phyloP scores from a whole-genome alignment of 35 echinoderm and acorn worm genomes.

The Chiridota heheva region DNA sequence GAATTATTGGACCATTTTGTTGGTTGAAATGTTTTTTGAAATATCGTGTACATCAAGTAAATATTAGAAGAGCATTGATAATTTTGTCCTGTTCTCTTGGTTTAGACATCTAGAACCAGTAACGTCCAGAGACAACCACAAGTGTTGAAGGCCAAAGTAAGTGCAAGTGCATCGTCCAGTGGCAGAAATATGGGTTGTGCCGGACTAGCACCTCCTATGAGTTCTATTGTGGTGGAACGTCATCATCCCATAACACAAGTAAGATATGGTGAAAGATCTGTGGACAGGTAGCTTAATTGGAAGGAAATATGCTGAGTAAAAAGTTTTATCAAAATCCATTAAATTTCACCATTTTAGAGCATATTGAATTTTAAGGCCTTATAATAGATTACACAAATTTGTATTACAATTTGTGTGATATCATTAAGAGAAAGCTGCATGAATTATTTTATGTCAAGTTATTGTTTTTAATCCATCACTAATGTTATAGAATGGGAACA shows the following conservation, averaged over 20 bases:
- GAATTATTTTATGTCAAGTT: not conserved
- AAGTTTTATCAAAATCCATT: not conserved
- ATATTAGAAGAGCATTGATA: not conserved
- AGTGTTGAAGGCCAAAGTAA: slow-evolving; percentile 27
- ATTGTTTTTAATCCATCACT: too few species aligned
- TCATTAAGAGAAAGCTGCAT: not conserved
- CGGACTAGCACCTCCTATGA: slow-evolving; percentile 83
- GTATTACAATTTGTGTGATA: not conserved
- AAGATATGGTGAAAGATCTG: not conserved
- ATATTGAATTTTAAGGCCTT: not conserved
- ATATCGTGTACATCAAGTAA: not conserved
- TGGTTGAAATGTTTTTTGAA: not conserved
- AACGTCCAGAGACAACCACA: not conserved
- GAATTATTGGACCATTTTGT: not conserved
- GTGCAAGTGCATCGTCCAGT: slow-evolving; percentile 19
- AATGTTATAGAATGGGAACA: too few species aligned
- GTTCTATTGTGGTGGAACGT: slow-evolving; percentile 90
- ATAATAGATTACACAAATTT: not conserved
- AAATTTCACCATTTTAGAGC: not conserved
- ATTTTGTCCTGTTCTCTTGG: not conserved
- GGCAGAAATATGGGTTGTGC: not conserved
- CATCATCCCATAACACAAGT: slow-evolving; percentile 94
- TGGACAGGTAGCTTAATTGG: not conserved
- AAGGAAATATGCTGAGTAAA: not conserved
- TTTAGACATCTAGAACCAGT: not conserved